Evolutionary conservation across 2,797 vertebrate species (phyloP), one percentile per base, ranked within the genome.

Genomic region (Malurus splendens): DNA sequence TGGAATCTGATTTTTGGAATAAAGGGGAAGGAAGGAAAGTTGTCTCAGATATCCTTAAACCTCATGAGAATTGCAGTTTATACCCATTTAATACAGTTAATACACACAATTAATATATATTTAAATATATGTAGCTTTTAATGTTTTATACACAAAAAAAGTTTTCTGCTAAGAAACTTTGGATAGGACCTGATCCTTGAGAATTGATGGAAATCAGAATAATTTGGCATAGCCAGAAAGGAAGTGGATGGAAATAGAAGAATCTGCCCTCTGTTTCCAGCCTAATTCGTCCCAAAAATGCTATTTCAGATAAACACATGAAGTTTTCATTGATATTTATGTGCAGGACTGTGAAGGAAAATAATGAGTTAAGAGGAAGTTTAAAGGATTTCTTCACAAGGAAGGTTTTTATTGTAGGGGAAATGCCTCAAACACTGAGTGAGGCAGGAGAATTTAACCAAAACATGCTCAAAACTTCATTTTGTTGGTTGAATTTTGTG

Each of bases 191-290:
- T 24, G 50, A n/a, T 83, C 50, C 0, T 0, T 54, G 71, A 17
- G 64, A 61, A 45, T 20, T 1, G 50, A 25, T 90, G 71, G 60
- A 27, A 28, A 28, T 42, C 45, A 28, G 51, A 18, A 17, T 5
- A 1, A 41, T 59, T 61, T 62, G 81, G 45, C 22, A 62, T 16
- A 8, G 54, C 33, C 85, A 75, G 87, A 67, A 39, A 64, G 81
- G 84, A 86, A 88, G 50, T 24, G 7, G 66, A 30, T 59, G 75
- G 71, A 54, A 82, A 39, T 9, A 55, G 52, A 75, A 44, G 55
- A 73, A 70, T 90, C 66, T 82, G 73, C 64, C 50, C 50, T 67
- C 52, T 57, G 5, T 41, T 82, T 75, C 62, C 86, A 87, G 67
- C 55, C 50, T 17, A 44, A 78, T 89, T 66, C 10, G 50, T 70